Conservation (phyloP, 1,140 invertebrate species). For the Doryteuthis pealeii region DNA sequence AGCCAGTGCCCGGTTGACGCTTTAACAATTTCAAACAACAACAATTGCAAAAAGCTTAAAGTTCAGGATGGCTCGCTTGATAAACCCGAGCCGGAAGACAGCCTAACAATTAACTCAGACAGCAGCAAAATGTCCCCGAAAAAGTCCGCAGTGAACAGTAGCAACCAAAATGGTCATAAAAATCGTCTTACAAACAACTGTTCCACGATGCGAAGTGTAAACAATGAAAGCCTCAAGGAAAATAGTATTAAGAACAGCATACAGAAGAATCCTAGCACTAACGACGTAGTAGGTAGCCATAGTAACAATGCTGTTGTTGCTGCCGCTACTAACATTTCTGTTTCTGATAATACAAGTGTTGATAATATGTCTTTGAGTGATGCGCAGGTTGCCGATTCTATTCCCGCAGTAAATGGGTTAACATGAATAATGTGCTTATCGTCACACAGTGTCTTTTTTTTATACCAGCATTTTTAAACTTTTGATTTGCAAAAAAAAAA, state of each 20-base stretch:
- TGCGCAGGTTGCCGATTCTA: neutral
- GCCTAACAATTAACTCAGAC: neutral
- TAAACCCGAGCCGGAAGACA: neutral
- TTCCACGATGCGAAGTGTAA: neutral
- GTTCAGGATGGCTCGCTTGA: neutral
- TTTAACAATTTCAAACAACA: neutral
- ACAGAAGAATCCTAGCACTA: neutral
- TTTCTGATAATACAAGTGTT: neutral
- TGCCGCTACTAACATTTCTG: neutral
- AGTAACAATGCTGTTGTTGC: neutral
- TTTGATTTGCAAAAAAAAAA: too few relatives aligned
- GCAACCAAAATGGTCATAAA: neutral
- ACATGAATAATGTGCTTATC: neutral
- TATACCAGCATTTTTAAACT: too few relatives aligned
- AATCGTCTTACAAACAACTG: neutral
- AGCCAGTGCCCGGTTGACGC: neutral
- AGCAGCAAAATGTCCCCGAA: neutral
- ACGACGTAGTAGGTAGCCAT: neutral
- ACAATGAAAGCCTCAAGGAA: neutral
- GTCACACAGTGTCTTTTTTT: too few relatives aligned
- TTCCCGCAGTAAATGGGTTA: neutral
- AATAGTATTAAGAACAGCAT: neutral
- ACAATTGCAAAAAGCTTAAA: neutral
- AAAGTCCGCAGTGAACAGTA: neutral
- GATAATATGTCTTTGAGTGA: neutral